Percentiles rank a stretch among this genome's conserved stretches.
Evolutionary conservation across 2,797 vertebrate species (phyloP).

Genomic region (Sebastes iracundus): DNA sequence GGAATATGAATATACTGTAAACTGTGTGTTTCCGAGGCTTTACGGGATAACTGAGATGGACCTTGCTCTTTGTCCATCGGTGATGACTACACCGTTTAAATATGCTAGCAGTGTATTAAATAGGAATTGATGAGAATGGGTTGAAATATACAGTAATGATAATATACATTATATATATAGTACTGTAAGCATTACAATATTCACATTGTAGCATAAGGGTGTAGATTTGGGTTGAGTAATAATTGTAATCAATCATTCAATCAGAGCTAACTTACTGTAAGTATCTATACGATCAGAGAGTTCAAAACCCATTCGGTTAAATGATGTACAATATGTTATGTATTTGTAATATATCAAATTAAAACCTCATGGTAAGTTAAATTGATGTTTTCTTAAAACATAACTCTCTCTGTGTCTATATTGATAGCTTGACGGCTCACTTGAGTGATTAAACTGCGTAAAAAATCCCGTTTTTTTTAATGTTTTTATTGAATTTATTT

Average conservation of each 20-base stretch:
- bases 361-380: neutral
- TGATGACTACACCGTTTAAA: neutral
- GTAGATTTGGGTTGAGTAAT: neutral
- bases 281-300: neutral
- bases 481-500: neutral
- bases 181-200: neutral
- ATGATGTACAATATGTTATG: neutral
- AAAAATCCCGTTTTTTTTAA: neutral
- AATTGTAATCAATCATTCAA: neutral
- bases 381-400: neutral
- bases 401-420: neutral
- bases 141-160: neutral
- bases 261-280: neutral
- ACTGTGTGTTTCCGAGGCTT: slow-evolving; percentile 2
- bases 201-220: neutral
- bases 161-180: neutral
- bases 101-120: neutral
- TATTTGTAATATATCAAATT: neutral
- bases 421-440: neutral
- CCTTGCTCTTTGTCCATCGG: neutral
- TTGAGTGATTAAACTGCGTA: neutral
- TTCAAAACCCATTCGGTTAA: neutral
- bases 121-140: neutral
- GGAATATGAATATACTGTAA: neutral
- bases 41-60: neutral